Conservation (phyloP, 2,888 invertebrate species). For the Amphipoea lucens region DNA sequence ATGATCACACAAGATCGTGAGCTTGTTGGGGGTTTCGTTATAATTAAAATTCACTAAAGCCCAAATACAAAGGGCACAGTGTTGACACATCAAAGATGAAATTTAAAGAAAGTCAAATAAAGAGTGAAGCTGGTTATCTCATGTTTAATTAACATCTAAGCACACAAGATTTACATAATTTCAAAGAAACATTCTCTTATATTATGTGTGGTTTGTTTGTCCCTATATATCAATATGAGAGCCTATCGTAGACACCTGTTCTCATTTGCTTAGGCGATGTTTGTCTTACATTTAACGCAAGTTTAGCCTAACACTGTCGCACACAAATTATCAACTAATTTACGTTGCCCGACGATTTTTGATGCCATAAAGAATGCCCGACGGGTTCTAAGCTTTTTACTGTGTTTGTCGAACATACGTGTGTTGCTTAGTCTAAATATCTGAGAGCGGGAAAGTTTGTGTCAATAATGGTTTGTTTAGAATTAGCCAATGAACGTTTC, state of each 20-base stretch:
- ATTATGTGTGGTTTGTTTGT: constrained; percentile 75
- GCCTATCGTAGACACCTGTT: constrained; percentile 88
- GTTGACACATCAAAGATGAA: constrained; percentile 78
- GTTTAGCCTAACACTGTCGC: constrained; percentile 85
- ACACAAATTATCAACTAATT: constrained; percentile 90
- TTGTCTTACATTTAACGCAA: constrained; percentile 88
- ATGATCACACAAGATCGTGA: constrained; percentile 46
- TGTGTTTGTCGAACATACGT: constrained; percentile 70
- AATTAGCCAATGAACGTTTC: constrained; percentile 63
- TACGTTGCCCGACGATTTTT: constrained; percentile 83
- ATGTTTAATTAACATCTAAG: constrained; percentile 86
- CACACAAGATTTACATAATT: constrained; percentile 87
- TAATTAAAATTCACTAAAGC: constrained; percentile 55
- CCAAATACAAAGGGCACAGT: constrained; percentile 58
- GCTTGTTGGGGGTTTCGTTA: constrained; percentile 35
- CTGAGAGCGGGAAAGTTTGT: constrained; percentile 58
- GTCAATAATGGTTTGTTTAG: constrained; percentile 62
- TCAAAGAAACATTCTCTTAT: constrained; percentile 77
- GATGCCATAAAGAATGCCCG: constrained; percentile 79
- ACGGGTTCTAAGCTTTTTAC: constrained; percentile 83
- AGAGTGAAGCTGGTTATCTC: constrained; percentile 83
- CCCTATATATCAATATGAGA: constrained; percentile 85
- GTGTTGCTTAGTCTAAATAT: constrained; percentile 59
- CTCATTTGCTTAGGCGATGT: constrained; percentile 89
- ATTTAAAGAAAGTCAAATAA: constrained; percentile 85